Percentiles rank a stretch among this genome's conserved stretches.
Conservation (phyloP, 2,888 invertebrate species). For the Horisme vitalbata region DNA sequence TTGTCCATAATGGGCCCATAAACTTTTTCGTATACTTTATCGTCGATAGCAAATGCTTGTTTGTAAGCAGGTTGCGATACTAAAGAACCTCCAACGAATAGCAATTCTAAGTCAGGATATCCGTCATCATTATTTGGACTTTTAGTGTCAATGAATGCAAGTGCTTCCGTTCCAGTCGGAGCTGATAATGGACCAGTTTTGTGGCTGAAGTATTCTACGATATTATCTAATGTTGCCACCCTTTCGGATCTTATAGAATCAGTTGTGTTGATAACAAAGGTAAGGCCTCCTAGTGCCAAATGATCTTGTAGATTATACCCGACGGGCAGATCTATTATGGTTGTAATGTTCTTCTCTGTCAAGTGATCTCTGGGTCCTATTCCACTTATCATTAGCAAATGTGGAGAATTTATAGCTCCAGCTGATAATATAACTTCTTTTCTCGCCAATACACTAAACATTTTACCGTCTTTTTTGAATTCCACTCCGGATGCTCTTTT, state of each 20-base stretch:
- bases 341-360: conserved; percentile 78
- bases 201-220: conserved; percentile 79
- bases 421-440: conserved; percentile 90
- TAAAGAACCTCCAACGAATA: conserved; percentile 80
- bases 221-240: conserved; percentile 62
- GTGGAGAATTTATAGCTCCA: conserved; percentile 91
- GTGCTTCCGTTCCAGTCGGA: conserved; percentile 68
- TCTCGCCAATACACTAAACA: conserved; percentile 68
- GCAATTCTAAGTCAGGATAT: conserved; percentile 84
- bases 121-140: conserved; percentile 62
- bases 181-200: conserved; percentile 67
- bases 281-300: conserved; percentile 86
- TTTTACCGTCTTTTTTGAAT: conserved; percentile 78
- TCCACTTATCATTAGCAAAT: conserved; percentile 91
- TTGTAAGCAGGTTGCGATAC: conserved; percentile 60
- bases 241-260: conserved; percentile 84
- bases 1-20: conserved; percentile 63
- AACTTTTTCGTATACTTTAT: conserved; percentile 67
- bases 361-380: conserved; percentile 86
- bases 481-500: conserved; percentile 83
- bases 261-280: conserved; percentile 86
- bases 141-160: conserved; percentile 81
- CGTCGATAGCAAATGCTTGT: conserved; percentile 60
- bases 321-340: conserved; percentile 85
- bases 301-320: conserved; percentile 92